Evolutionary conservation across 2,113 vertebrate genomes (phyloP).

Genomic region (Ptychochromis oligacanthus): DNA sequence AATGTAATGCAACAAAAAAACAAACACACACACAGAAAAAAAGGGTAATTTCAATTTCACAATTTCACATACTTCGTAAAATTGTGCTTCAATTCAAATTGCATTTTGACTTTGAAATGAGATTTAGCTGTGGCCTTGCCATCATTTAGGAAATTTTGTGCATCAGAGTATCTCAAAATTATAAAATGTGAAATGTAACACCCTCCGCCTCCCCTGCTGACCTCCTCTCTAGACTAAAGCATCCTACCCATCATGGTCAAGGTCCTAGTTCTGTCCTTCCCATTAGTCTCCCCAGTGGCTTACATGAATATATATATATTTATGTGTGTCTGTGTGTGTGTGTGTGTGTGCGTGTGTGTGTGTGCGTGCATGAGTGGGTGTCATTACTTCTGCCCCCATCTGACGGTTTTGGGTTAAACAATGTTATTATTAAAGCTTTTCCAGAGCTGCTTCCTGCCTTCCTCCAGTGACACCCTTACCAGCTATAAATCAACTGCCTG

Average conservation of each 20-base stretch:
- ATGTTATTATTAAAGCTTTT: conserved; percentile 77
- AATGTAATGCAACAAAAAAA: neutral
- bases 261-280: conserved; percentile 74
- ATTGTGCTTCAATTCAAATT: neutral
- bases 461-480: conserved; percentile 65
- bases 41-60: neutral
- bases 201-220: conserved; percentile 21
- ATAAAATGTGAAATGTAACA: conserved; percentile 35
- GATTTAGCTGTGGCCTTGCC: neutral
- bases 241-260: conserved; percentile 50
- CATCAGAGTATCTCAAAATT: conserved; percentile 29
- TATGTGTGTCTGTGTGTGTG: neutral
- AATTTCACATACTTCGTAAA: neutral
- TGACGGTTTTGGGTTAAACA: conserved; percentile 81
- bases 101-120: neutral
- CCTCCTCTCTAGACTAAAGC: conserved; percentile 37
- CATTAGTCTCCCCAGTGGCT: conserved; percentile 61
- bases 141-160: neutral
- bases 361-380: conserved; percentile 20
- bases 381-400: conserved; percentile 70
- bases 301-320: conserved; percentile 23
- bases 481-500: conserved; percentile 76
- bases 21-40: neutral
- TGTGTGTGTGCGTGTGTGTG: neutral
- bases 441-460: conserved; percentile 62